phyloP scores from a whole-genome alignment of 2,113 vertebrate genomes.

The Engystomops pustulosus region DNA sequence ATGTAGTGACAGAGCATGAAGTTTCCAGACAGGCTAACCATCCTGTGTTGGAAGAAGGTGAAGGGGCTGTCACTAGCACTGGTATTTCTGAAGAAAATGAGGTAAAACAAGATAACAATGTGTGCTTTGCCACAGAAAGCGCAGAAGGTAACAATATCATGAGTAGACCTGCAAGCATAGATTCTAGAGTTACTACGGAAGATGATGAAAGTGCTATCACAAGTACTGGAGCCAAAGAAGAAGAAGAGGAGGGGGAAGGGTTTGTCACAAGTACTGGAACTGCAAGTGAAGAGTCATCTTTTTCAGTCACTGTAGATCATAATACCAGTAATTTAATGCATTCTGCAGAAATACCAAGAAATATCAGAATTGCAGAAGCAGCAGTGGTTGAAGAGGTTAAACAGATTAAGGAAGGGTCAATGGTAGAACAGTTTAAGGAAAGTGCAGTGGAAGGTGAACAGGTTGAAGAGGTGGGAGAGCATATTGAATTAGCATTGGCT shows the following conservation, averaged over 20 bases:
- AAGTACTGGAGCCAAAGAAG: slow-evolving; percentile 80
- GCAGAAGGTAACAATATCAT: slow-evolving; percentile 65
- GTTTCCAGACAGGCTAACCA: slow-evolving; percentile 68
- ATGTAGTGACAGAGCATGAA: slow-evolving; percentile 62
- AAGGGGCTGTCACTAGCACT: slow-evolving; percentile 79
- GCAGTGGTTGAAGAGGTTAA: too few relatives aligned
- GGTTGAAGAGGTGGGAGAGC: not conserved
- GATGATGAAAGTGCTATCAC: slow-evolving; percentile 79
- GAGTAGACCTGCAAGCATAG: slow-evolving; percentile 3
- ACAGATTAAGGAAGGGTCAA: too few relatives aligned
- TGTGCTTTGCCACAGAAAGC: slow-evolving; percentile 69
- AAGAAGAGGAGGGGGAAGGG: slow-evolving; percentile 78
- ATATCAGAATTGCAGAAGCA: slow-evolving; percentile 59
- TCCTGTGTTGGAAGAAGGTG: slow-evolving; percentile 64
- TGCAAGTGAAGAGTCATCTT: slow-evolving; percentile 73
- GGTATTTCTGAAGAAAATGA: slow-evolving; percentile 77
- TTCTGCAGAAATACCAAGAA: slow-evolving; percentile 63
- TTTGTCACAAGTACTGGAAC: slow-evolving; percentile 78
- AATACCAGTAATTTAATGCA: slow-evolving; percentile 65
- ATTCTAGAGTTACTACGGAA: slow-evolving; percentile 64
- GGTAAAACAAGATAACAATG: slow-evolving; percentile 66
- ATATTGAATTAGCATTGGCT: not conserved
- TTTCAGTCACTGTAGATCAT: slow-evolving; percentile 66
- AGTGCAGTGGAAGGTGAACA: not conserved
- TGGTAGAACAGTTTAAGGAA: not conserved